Base-by-base conservation (phyloP, 2,888 invertebrate species). In the Megalurothrips usitatus region DNA sequence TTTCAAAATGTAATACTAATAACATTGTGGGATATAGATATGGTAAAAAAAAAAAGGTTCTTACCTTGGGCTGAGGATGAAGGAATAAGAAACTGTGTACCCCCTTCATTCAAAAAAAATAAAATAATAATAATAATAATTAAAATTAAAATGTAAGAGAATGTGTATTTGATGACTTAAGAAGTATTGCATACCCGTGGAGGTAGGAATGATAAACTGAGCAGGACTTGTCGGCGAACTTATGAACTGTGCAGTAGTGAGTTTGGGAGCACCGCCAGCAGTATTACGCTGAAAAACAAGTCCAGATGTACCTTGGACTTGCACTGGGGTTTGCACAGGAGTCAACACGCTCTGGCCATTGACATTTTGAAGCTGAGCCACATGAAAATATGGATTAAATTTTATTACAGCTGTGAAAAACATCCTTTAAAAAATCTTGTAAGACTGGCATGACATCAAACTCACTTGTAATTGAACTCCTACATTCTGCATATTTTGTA, bases 281-380 rank as follows among this genome's bases (percentile, higher is more conserved):
- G 68, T 26, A 26, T 75, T 75, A 26, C 68, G 68, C 26, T 75
- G 68, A 26, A 75, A 75, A 26, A 75, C 68, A 12, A 75, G 26
- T 10, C 68, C 68, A 11, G 68, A 26, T 75, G 68, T 9, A 26
- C 68, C 68, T 26, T 75, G 68, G 12, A 75, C 68, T 75, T 75
- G 68, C 0, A 75, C 81, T 9, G 83, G 82, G 83, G 87, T 88
- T 85, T 93, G 93, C 9, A 94, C 91, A 0, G 93, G 93, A 0
- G 94, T 93, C 79, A 94, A 86, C 17, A 94, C 92, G 84, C 93
- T 94, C 84, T 93, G 93, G 0, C 93, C 93, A 85, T 93, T 93
- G 0, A 94, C 93, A 82, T 94, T 94, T 26, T 75, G 68, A 26
- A 85, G 81, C 58, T 85, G 85, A 6, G 34, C 34, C 34, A 43